phyloP scores from a whole-genome alignment of 2,113 vertebrate species.

The Etheostoma spectabile region DNA sequence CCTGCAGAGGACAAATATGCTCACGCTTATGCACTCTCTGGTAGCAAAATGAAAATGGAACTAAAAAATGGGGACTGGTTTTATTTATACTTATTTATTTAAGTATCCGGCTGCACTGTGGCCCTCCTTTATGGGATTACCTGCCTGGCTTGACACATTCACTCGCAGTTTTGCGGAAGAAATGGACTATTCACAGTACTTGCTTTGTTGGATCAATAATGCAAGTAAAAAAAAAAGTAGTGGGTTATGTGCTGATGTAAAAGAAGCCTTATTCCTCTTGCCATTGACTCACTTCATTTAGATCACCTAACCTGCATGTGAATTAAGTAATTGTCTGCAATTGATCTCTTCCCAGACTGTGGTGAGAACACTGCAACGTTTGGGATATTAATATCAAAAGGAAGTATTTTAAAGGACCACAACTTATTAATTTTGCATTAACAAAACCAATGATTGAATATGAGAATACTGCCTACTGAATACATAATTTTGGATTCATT shows the following conservation, averaged over 20 bases:
- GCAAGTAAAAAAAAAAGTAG: slow-evolving; percentile 17
- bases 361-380: slow-evolving; percentile 2
- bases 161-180: too few relatives aligned
- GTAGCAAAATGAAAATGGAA: too few relatives aligned
- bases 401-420: neutral
- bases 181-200: too few relatives aligned
- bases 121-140: too few relatives aligned
- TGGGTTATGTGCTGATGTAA: slow-evolving; percentile 16
- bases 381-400: slow-evolving; percentile 1
- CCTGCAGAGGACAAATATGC: too few relatives aligned
- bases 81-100: too few relatives aligned
- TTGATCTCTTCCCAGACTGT: slow-evolving; percentile 1
- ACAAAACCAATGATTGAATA: neutral
- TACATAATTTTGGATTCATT: neutral
- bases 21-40: too few relatives aligned
- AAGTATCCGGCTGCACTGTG: too few relatives aligned
- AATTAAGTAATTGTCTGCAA: slow-evolving; percentile 7
- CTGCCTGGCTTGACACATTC: too few relatives aligned
- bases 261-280: slow-evolving; percentile 21
- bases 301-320: slow-evolving; percentile 18
- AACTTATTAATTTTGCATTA: slow-evolving; percentile 2
- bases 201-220: slow-evolving; percentile 3
- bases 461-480: neutral
- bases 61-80: too few relatives aligned
- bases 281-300: slow-evolving; percentile 11